Percentiles rank a stretch among this genome's conserved stretches.
These are phyloP conservation scores for Trichonephila clavata DNA, from an alignment of 1,140 invertebrate species.

Conservation along the genomic window DNA sequence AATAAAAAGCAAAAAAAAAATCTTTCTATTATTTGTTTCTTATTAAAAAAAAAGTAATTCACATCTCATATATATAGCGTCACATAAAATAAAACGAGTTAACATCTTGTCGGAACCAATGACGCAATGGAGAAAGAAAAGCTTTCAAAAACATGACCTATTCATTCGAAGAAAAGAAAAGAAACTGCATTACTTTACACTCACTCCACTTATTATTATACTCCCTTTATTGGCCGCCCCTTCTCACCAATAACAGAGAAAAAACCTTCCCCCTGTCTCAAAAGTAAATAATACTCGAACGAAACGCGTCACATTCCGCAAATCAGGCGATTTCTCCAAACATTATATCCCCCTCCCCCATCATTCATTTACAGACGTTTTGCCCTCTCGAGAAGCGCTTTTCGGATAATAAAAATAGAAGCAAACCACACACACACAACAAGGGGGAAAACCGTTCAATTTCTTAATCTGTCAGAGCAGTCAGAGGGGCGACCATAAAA, in stretches of 20 bases:
- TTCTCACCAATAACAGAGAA: neutral
- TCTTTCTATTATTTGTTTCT: neutral
- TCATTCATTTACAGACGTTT: constrained; percentile 31
- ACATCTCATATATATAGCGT: neutral
- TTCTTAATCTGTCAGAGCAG: constrained; percentile 47
- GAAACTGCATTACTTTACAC: neutral
- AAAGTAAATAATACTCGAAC: constrained; percentile 42
- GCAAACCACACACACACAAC: constrained; percentile 25
- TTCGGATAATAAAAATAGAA: constrained; percentile 26
- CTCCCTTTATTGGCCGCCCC: constrained; percentile 25
- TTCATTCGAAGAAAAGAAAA: neutral
- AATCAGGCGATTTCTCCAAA: constrained; percentile 51
- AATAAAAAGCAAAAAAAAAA: neutral
- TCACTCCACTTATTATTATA: neutral
- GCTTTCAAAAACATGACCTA: neutral
- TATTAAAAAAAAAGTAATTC: neutral
- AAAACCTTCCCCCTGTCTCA: constrained; percentile 15
- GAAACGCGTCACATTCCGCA: constrained; percentile 45
- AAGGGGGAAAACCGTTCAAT: constrained; percentile 27
- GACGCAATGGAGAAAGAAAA: neutral
- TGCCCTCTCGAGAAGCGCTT: neutral
- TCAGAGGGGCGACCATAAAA: neutral
- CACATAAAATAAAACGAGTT: constrained; percentile 7
- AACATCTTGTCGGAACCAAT: constrained; percentile 33
- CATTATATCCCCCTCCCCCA: constrained; percentile 16